Conservation (phyloP, 2,113 vertebrate genomes). For the Chionis minor region DNA sequence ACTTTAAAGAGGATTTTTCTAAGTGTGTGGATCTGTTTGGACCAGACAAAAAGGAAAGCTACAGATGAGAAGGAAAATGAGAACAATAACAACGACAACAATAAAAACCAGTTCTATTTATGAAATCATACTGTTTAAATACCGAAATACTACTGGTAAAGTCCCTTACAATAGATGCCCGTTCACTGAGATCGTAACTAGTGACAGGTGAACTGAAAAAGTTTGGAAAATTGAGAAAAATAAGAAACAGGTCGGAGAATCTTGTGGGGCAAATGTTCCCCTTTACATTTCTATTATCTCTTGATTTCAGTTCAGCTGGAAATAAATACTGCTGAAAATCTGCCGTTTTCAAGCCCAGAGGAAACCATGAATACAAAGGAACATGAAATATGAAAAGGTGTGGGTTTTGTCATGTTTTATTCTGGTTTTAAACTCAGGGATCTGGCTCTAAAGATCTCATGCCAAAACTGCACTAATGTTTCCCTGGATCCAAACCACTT, state of each 20-base stretch:
- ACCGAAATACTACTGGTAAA: conserved; percentile 1
- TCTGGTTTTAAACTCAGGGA: not conserved
- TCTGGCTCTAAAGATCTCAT: not conserved
- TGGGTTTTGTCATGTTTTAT: not conserved
- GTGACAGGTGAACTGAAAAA: conserved; percentile 24
- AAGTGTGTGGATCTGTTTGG: conserved; percentile 11
- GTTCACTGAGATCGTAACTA: not conserved
- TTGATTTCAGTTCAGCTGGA: not conserved
- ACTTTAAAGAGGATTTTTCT: not conserved
- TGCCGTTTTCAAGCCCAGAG: not conserved
- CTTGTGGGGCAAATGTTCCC: not conserved
- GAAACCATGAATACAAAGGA: not conserved
- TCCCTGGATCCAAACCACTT: conserved; percentile 18
- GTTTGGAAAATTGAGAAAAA: not conserved
- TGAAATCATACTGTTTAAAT: conserved; percentile 37
- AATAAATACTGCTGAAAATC: conserved; percentile 4
- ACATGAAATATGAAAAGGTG: not conserved
- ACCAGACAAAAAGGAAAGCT: conserved; percentile 55
- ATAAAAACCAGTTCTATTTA: conserved; percentile 6
- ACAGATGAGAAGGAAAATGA: conserved; percentile 13
- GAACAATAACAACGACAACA: not conserved
- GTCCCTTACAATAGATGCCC: conserved; percentile 14
- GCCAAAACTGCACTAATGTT: not conserved
- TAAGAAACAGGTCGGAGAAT: conserved; percentile 15
- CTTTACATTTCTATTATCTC: not conserved